Evolutionary conservation across 1,140 invertebrate genomes (phyloP).

Genomic region (Manduca sexta): DNA sequence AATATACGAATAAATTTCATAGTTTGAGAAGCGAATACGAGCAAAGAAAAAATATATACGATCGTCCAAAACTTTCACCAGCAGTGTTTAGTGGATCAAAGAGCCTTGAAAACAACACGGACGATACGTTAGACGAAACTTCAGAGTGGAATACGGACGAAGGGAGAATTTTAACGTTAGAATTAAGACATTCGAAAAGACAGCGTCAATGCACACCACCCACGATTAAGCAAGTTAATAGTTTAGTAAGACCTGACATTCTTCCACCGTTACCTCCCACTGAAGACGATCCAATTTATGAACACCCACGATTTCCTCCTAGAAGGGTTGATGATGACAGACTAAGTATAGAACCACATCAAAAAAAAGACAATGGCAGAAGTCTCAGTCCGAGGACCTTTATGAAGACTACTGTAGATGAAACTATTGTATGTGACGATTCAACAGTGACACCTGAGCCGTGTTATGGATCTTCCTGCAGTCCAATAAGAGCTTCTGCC

Average conservation of each 20-base stretch:
- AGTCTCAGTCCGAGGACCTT: conserved; percentile 66
- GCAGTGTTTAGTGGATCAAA: conserved; percentile 37
- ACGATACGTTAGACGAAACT: conserved; percentile 40
- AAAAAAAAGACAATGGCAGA: conserved; percentile 80
- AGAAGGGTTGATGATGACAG: conserved; percentile 61
- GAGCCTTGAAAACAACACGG: conserved; percentile 31
- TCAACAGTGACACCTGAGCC: conserved; percentile 20
- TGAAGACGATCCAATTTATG: conserved; percentile 72
- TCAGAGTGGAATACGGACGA: conserved; percentile 64
- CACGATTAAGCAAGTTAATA: conserved; percentile 60
- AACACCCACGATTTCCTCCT: conserved; percentile 75
- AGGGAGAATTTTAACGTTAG: conserved; percentile 76
- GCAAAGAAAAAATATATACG: conserved; percentile 66
- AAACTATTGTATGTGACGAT: conserved; percentile 21
- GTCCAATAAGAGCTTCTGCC: conserved; percentile 64
- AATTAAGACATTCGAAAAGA: conserved; percentile 79
- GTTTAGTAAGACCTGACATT: conserved; percentile 76
- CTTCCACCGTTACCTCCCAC: conserved; percentile 77
- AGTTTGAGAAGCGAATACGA: conserved; percentile 84
- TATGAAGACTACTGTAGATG: conserved; percentile 38
- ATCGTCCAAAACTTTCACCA: conserved; percentile 34
- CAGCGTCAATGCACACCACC: conserved; percentile 75
- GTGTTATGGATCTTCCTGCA: conserved; percentile 34
- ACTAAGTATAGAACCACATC: conserved; percentile 51
- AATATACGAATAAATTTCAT: conserved; percentile 73